Evolutionary conservation across 1,140 invertebrate genomes (phyloP).

Genomic region (Schlechtendalia chinensis): DNA sequence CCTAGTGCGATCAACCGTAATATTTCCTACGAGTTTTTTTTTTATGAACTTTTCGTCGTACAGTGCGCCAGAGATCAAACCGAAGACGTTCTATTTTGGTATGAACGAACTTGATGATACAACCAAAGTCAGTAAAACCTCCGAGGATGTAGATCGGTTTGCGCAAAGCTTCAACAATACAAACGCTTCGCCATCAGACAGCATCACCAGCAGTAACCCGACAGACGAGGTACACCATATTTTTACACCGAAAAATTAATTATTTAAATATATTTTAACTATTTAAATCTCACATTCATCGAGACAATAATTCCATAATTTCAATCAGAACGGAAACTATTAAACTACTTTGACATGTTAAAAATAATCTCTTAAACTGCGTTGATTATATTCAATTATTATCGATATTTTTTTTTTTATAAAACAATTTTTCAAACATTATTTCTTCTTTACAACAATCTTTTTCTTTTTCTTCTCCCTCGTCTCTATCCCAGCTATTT

Average conservation of each 20-base stretch:
- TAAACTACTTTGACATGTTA: background rate
- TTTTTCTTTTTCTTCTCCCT: no score
- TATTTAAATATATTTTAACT: no score
- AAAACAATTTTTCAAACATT: no score
- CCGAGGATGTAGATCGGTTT: slow-evolving; percentile 57
- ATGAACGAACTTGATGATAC: slow-evolving; percentile 60
- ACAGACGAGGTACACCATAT: slow-evolving; percentile 50
- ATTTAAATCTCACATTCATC: no score
- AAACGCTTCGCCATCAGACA: slow-evolving; percentile 52
- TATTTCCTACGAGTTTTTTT: background rate
- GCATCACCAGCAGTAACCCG: slow-evolving; percentile 51
- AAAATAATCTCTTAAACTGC: no score
- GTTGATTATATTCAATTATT: background rate
- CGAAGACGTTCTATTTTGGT: slow-evolving; percentile 76
- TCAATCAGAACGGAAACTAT: background rate
- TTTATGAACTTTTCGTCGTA: background rate
- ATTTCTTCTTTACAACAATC: no score
- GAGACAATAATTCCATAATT: background rate
- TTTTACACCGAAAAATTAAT: background rate
- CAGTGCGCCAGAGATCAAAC: slow-evolving; percentile 51
- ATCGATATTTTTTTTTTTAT: no score
- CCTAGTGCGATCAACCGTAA: background rate
- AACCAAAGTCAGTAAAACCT: slow-evolving; percentile 28
- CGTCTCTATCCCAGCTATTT: no score
- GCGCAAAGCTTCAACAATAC: slow-evolving; percentile 52